Evolutionary conservation across 2,888 invertebrate species (phyloP), one percentile per base, ranked within the genome.

Genomic region (Drosophila stalkeri): DNA sequence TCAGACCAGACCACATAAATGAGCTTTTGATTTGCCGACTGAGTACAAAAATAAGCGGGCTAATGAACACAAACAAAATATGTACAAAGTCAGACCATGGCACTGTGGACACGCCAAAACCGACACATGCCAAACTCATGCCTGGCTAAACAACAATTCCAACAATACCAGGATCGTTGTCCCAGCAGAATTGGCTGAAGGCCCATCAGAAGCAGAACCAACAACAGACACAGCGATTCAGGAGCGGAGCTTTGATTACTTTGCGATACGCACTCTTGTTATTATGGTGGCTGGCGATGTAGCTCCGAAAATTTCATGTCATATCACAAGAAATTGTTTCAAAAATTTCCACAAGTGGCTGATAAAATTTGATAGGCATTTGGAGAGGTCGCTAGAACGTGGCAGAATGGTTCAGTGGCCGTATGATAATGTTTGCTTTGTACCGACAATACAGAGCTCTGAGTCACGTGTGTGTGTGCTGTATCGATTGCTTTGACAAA

Each of bases 301-400:
- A 72, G 33, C 35, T 41, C 41, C 62, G 11, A 54, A 63, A 62
- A 52, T 39, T 51, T 59, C 70, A 65, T 80, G 67, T 80, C 77
- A 72, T 60, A 72, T 69, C 76, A 71, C 65, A 52, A 47, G 72
- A 66, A 74, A 83, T 81, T 80, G 80, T 80, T 90, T 83, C 64
- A 68, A 74, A 72, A 88, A 73, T 81, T 76, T 77, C 83, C 89
- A 81, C 89, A 83, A 90, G 90, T 87, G 90, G 75, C 77, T 86
- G 89, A 86, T 90, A 75, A 87, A 90, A 80, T 76, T 77, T 80
- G 74, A 88, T 83, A 79, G 68, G 71, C 80, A 68, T 74, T 66
- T 72, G 75, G 67, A 68, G 59, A 63, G 64, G 39, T 56, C 59
- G 55, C 65, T 64, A 1, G 39, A 47, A 43, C 31, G 41, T 68